phyloP scores from a whole-genome alignment of 1,140 invertebrate species.

The Meteorus sp. region DNA sequence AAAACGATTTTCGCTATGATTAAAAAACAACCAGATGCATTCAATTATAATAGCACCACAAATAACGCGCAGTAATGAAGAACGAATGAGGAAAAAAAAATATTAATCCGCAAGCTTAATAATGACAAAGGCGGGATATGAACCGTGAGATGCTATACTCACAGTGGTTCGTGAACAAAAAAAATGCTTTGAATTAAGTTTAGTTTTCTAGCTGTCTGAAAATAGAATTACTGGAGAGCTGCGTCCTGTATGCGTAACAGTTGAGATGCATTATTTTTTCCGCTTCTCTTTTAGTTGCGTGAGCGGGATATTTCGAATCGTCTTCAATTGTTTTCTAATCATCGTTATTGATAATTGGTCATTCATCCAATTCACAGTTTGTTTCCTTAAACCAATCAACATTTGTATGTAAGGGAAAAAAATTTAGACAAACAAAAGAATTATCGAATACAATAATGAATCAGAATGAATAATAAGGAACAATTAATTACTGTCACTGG shows the following conservation, averaged over 20 bases:
- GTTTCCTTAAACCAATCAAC: no score
- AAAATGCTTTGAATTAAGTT: constrained; percentile 38
- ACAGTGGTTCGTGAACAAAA: constrained; percentile 41
- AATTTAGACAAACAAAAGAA: no score
- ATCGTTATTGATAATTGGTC: no score
- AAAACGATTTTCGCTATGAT: not conserved
- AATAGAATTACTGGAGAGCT: constrained; percentile 42
- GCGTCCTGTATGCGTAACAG: constrained; percentile 5
- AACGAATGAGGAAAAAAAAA: no score
- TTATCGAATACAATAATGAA: no score
- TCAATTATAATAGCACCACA: not conserved
- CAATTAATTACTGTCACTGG: no score
- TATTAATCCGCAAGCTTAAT: constrained; percentile 39
- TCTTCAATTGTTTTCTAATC: no score
- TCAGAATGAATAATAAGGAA: no score
- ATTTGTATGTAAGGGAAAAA: no score
- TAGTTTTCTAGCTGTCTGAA: constrained; percentile 37
- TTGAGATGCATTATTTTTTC: not conserved
- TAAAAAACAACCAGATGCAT: no score
- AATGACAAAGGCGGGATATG: constrained; percentile 19
- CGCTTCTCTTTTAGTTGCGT: not conserved
- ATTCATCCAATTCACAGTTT: no score
- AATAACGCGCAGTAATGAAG: constrained; percentile 6
- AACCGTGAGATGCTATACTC: constrained; percentile 23
- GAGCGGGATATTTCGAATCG: no score